Percentiles rank a stretch among this genome's conserved stretches.
These are phyloP conservation scores for Okamejei kenojei DNA, from an alignment of 2,797 vertebrate genomes.

Conservation along the genomic window DNA sequence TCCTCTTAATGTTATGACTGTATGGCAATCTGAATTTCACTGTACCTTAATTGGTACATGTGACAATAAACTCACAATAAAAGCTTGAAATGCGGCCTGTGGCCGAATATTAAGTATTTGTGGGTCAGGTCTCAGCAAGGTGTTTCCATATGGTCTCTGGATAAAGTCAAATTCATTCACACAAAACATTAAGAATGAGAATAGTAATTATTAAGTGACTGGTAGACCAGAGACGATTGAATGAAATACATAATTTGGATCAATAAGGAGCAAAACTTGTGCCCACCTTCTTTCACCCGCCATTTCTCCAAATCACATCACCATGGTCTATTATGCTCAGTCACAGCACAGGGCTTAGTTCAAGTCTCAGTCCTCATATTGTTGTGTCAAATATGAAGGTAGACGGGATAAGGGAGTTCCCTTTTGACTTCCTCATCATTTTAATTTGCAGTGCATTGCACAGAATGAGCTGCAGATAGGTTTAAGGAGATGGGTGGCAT, in stretches of 20 bases:
- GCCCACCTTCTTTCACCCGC: background rate
- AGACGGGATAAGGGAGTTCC: background rate
- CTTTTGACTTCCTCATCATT: background rate
- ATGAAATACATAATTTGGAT: background rate
- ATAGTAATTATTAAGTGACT: background rate
- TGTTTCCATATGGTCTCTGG: background rate
- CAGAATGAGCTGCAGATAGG: background rate
- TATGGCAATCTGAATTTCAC: too few relatives aligned
- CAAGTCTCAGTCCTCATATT: background rate
- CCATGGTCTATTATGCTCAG: background rate
- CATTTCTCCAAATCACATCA: background rate
- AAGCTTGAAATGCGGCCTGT: background rate
- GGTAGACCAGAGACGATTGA: background rate
- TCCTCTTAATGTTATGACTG: too few relatives aligned
- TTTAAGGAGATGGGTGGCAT: background rate
- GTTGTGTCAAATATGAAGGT: background rate
- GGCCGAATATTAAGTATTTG: background rate
- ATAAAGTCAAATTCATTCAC: background rate
- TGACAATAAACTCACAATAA: too few relatives aligned
- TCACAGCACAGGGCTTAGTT: background rate
- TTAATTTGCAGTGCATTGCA: background rate
- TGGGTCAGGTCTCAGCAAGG: background rate
- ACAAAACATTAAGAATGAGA: background rate
- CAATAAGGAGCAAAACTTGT: background rate
- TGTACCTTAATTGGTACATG: too few relatives aligned